These are phyloP conservation scores for Oriolus oriolus DNA, from an alignment of 2,113 vertebrate species.

Conservation along the genomic window DNA sequence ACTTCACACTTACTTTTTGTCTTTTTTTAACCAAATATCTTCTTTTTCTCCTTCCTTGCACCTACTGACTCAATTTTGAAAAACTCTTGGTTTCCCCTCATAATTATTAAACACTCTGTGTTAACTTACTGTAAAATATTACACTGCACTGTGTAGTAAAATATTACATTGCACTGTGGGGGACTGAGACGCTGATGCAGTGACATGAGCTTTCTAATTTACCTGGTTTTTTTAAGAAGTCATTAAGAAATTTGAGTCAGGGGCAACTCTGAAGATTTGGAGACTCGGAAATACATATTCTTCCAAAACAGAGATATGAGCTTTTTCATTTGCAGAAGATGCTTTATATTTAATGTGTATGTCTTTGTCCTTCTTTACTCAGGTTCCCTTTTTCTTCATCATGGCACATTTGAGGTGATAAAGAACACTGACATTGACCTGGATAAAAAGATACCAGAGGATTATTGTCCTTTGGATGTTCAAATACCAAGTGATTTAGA, in stretches of 20 bases:
- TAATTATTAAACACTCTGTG: not conserved
- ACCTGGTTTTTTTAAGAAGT: not conserved
- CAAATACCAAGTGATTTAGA: conserved; percentile 97
- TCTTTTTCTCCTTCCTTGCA: not conserved
- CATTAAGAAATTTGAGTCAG: not conserved
- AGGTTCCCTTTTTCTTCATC: conserved; percentile 97
- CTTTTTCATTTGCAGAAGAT: not conserved
- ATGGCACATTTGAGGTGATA: conserved; percentile 96
- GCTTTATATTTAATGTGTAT: not conserved
- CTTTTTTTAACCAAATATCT: not conserved
- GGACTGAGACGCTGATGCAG: not conserved
- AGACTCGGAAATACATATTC: not conserved
- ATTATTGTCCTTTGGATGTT: conserved; percentile 94
- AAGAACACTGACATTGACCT: conserved; percentile 98
- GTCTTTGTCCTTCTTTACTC: not conserved
- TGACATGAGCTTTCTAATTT: not conserved
- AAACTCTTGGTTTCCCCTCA: not conserved
- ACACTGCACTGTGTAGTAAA: too few species aligned
- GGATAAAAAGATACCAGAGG: conserved; percentile 96
- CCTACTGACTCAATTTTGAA: not conserved
- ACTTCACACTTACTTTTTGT: not conserved
- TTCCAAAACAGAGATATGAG: not conserved
- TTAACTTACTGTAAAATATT: not conserved
- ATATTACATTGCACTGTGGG: not conserved
- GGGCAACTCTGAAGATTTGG: not conserved